phyloP scores from a whole-genome alignment of 2,113 vertebrate species.

The Acanthochromis polyacanthus region DNA sequence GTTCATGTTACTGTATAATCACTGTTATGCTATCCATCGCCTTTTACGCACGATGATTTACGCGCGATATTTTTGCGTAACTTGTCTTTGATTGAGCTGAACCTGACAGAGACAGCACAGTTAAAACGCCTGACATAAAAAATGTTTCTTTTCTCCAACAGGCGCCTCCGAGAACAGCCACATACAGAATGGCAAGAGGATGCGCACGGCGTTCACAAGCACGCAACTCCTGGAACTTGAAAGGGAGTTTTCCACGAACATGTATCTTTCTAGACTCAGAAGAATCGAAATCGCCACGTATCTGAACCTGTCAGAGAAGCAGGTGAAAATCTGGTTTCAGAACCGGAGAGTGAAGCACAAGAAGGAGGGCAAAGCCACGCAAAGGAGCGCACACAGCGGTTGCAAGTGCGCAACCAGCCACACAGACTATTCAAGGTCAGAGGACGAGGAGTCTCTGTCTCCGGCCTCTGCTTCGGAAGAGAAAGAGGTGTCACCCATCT shows the following conservation, averaged over 20 bases:
- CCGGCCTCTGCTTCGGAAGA: constrained; percentile 92
- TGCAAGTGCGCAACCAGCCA: constrained; percentile 92
- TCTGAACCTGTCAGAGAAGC: constrained; percentile 97
- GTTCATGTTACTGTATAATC: background rate
- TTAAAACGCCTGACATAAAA: background rate
- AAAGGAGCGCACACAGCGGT: constrained; percentile 88
- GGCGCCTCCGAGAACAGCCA: constrained; percentile 89
- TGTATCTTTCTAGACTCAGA: constrained; percentile 96
- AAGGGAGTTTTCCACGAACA: constrained; percentile 97
- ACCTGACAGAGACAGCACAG: background rate
- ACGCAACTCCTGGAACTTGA: constrained; percentile 98
- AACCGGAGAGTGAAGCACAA: constrained; percentile 99
- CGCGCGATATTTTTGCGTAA: background rate
- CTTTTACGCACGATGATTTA: constrained; percentile 44
- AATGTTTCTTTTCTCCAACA: constrained; percentile 61
- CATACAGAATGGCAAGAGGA: constrained; percentile 95
- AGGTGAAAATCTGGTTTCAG: constrained; percentile 99
- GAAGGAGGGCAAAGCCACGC: constrained; percentile 95
- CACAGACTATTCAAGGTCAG: constrained; percentile 92
- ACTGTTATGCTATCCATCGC: background rate
- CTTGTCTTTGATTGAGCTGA: constrained; percentile 16
- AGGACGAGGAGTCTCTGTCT: constrained; percentile 96
- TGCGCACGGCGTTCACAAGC: constrained; percentile 99
- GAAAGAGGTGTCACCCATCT: constrained; percentile 92
- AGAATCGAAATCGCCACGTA: constrained; percentile 99